Base-by-base conservation (phyloP, 64 coral and sea anemone species). In the Pocillopora damicornis region DNA sequence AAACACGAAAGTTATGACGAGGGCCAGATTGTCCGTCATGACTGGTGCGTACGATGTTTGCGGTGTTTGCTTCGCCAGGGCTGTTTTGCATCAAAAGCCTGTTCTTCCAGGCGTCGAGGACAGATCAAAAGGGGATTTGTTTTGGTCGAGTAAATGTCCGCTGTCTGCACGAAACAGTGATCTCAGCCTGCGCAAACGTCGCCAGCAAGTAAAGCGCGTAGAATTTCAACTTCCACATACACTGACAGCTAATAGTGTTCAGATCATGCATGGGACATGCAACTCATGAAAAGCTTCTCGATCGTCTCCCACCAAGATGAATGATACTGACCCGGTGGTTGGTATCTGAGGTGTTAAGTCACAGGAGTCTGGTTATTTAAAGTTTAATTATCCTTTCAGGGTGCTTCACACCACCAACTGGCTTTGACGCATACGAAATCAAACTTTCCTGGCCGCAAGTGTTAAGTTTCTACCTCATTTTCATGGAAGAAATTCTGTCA, bases 41-140 rank as follows among this genome's bases (percentile, higher is more conserved):
- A 23, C 68, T 23, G 81, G 81, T 42, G 65, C 22, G 13, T 51
- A 51, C 42, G 42, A 16, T 20, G 67, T 18, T 59, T 35, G 64
- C 42, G 42, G 26, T 20, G 67, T 18, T 59, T 35, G 64, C 10
- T 81, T 81, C 62, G 81, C 81, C 81, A 85, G 81, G 63, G 65
- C 72, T 56, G 38, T 11, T 22, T 16, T 30, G 26, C 42, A 51
- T 30, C 3, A 1, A 57, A 72, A 9, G 6, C 57, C 57, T 18
- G 64, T 37, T 10, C 37, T 63, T 71, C 7, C 25, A 63, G 16
- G 16, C 61, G 4, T 17, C 12, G 13, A 4, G 60, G 18, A 60
- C 61, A 35, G 14, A 59, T 8, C 10, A 59, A 5, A 35, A 16
- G 7, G 13, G 56, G 58, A 0, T 9, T 61, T 35, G 23, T 35